Conservation (phyloP, 1,140 invertebrate species). For the Euwallacea fornicatus region DNA sequence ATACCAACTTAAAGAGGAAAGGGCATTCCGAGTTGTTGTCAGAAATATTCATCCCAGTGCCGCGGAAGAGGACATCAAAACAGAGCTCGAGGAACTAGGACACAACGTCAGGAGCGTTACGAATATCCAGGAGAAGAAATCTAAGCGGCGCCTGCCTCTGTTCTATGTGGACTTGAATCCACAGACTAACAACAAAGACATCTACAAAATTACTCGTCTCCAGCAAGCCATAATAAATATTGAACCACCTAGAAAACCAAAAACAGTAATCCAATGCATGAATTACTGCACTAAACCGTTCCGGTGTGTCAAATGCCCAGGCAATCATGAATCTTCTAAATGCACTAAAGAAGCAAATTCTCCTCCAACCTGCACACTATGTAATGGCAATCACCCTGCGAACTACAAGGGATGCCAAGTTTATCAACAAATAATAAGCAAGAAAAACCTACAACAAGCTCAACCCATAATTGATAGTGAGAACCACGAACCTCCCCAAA, state of each 20-base stretch:
- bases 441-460: too few relatives aligned
- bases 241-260: slow-evolving; percentile 46
- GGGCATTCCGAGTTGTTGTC: neutral
- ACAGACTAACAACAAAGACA: slow-evolving; percentile 49
- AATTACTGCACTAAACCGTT: slow-evolving; percentile 44
- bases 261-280: slow-evolving; percentile 47
- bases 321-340: slow-evolving; percentile 46
- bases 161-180: slow-evolving; percentile 51
- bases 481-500: too few relatives aligned
- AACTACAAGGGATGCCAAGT: slow-evolving; percentile 51
- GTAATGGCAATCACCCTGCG: slow-evolving; percentile 49
- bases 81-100: neutral
- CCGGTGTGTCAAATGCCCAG: slow-evolving; percentile 52
- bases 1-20: neutral
- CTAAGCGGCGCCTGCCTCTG: slow-evolving; percentile 46
- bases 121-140: slow-evolving; percentile 37
- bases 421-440: too few relatives aligned
- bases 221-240: slow-evolving; percentile 45
- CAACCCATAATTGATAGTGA: too few relatives aligned
- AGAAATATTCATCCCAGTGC: neutral
- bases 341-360: slow-evolving; percentile 49
- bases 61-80: neutral
- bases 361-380: slow-evolving; percentile 49
- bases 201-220: slow-evolving; percentile 48
- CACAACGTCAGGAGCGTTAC: slow-evolving; percentile 40